Conservation (phyloP, 1,140 invertebrate genomes). For the Drosophila baimaii region DNA sequence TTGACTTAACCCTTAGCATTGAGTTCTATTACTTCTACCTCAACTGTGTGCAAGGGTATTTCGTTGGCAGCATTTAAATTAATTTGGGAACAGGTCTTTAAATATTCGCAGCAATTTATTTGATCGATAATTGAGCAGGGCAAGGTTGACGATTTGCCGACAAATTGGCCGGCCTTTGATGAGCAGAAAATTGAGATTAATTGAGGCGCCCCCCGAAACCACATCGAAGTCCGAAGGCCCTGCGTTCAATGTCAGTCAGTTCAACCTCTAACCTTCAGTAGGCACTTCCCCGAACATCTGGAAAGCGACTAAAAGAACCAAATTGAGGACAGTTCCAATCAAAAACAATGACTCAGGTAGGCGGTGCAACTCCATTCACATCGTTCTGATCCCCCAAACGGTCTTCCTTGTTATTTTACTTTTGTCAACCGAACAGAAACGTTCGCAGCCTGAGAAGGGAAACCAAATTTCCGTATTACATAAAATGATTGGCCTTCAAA, state of each 20-base stretch:
- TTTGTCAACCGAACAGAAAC: constrained; percentile 26
- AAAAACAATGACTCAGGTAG: constrained; percentile 54
- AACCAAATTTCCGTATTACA: constrained; percentile 78
- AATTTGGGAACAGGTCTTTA: constrained; percentile 40
- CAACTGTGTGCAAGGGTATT: neutral
- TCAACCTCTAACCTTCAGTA: neutral
- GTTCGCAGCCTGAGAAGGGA: constrained; percentile 51
- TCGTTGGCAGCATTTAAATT: constrained; percentile 33
- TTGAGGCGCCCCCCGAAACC: constrained; percentile 2
- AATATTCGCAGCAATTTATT: constrained; percentile 53
- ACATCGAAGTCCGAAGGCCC: neutral
- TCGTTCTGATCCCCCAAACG: neutral
- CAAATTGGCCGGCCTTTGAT: constrained; percentile 16
- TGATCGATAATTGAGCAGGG: constrained; percentile 51
- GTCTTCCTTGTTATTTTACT: constrained; percentile 1
- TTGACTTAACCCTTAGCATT: too few relatives aligned
- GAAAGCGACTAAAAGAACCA: neutral
- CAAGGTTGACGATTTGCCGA: constrained; percentile 49
- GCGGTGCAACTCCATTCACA: constrained; percentile 20
- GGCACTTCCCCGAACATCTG: neutral
- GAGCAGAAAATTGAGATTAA: constrained; percentile 41
- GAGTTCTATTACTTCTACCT: neutral
- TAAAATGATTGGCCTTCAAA: constrained; percentile 74
- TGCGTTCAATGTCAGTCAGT: constrained; percentile 29
- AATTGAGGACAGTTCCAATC: neutral